Percentiles rank a stretch among this genome's conserved stretches.
phyloP scores from a whole-genome alignment of 2,888 invertebrate genomes.

The Nebria salina region DNA sequence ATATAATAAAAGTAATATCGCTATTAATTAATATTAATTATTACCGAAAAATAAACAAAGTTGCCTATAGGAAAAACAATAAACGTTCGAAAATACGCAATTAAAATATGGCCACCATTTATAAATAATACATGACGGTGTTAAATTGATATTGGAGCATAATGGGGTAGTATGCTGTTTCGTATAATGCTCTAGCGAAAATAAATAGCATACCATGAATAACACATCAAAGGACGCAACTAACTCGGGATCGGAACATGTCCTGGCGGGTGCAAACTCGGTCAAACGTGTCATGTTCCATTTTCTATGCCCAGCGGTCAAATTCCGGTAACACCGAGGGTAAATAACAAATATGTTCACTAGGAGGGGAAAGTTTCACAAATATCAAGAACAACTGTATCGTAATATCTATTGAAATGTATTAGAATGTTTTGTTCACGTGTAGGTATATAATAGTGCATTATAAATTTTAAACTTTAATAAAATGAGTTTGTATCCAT shows the following conservation, averaged over 20 bases:
- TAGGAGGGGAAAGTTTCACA: background rate
- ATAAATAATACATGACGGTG: slow-evolving; percentile 19
- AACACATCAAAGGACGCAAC: slow-evolving; percentile 10
- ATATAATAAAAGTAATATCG: background rate
- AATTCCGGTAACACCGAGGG: background rate
- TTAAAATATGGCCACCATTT: background rate
- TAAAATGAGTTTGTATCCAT: background rate
- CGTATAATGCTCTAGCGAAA: slow-evolving; percentile 3
- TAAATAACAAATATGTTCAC: background rate
- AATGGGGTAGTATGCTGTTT: background rate
- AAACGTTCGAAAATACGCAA: background rate
- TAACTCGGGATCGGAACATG: background rate
- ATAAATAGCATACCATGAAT: slow-evolving; percentile 19
- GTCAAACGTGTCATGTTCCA: background rate
- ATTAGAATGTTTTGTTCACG: too few relatives aligned
- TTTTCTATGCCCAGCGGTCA: background rate
- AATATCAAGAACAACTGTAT: background rate
- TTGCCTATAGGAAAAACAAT: background rate
- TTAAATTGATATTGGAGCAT: background rate
- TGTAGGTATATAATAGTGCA: too few relatives aligned
- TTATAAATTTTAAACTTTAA: too few relatives aligned
- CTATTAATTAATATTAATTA: background rate
- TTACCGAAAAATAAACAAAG: background rate
- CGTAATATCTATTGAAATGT: too few relatives aligned
- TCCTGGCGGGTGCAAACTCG: background rate